These are phyloP conservation scores for Holacanthus passer DNA, from an alignment of 2,113 vertebrate species.

Conservation along the genomic window DNA sequence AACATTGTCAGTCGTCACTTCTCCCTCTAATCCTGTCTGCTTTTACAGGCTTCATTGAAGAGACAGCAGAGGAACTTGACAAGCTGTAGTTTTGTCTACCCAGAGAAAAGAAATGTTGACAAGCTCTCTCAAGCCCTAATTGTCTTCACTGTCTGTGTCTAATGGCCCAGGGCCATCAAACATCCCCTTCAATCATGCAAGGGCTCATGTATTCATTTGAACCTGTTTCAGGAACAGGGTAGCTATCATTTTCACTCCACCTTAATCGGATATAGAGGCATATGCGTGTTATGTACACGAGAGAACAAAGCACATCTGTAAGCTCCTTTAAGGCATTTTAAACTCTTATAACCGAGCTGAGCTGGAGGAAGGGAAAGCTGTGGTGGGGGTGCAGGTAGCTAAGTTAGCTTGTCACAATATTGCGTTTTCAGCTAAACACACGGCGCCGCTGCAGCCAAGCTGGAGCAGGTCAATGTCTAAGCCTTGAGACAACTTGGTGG, in stretches of 20 bases:
- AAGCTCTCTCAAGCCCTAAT: constrained; percentile 57
- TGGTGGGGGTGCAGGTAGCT: not conserved
- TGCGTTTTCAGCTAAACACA: constrained; percentile 30
- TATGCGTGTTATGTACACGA: constrained; percentile 25
- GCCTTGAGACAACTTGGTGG: not conserved
- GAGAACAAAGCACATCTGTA: constrained; percentile 47
- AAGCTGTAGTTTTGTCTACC: constrained; percentile 36
- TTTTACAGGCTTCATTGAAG: constrained; percentile 41
- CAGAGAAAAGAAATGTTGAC: constrained; percentile 45
- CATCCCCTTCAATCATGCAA: constrained; percentile 28
- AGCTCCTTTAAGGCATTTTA: constrained; percentile 49
- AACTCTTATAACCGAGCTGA: constrained; percentile 54
- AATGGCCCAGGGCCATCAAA: constrained; percentile 41
- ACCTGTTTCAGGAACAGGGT: constrained; percentile 25
- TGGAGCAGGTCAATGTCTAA: constrained; percentile 60
- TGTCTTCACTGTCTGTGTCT: constrained; percentile 53
- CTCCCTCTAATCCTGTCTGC: constrained; percentile 40
- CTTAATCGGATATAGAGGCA: constrained; percentile 30
- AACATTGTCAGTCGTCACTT: constrained; percentile 41
- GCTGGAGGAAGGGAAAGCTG: constrained; percentile 29
- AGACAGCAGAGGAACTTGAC: constrained; percentile 32
- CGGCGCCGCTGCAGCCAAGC: constrained; percentile 22
- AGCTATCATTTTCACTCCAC: constrained; percentile 45
- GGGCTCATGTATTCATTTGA: constrained; percentile 8
- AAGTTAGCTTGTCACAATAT: constrained; percentile 47